A percentile compares a stretch with the other conserved stretches of the same genome.
Evolutionary conservation across 2,113 vertebrate species (phyloP).

Genomic region (Phalacrocorax carbo): DNA sequence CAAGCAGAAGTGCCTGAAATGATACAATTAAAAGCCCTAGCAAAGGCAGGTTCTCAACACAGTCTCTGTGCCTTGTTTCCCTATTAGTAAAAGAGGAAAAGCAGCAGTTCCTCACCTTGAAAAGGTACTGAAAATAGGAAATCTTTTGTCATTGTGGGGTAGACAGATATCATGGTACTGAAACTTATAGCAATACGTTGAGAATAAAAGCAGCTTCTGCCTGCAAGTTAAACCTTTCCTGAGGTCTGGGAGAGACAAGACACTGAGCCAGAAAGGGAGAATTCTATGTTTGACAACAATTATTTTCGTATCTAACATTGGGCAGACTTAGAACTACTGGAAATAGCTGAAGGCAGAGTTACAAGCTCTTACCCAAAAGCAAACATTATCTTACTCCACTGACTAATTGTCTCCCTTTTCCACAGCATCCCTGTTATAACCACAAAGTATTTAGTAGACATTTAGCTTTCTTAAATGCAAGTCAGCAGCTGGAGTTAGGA

Average conservation of each 20-base stretch:
- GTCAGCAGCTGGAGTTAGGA: not conserved
- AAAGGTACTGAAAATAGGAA: not conserved
- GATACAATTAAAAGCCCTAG: not conserved
- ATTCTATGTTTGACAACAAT: not conserved
- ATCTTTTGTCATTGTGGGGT: not conserved
- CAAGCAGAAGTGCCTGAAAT: conserved; percentile 15
- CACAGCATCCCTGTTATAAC: not conserved
- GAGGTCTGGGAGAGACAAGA: not conserved
- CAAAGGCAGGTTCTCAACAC: not conserved
- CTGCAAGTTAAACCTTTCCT: not conserved
- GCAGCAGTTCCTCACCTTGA: not conserved
- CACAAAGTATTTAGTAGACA: not conserved
- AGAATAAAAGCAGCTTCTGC: not conserved
- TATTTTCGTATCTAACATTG: not conserved
- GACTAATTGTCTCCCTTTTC: not conserved
- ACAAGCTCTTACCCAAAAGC: not conserved
- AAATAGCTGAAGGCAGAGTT: not conserved
- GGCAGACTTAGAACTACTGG: not conserved
- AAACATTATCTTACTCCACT: not conserved
- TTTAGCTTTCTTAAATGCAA: conserved; percentile 1
- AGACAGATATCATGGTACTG: not conserved
- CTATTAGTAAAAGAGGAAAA: not conserved
- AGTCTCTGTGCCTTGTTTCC: not conserved
- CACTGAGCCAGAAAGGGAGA: not conserved
- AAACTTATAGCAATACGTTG: not conserved